Evolutionary conservation across 64 coral and sea anemone species (phyloP), one percentile per base, ranked within the genome.

Genomic region (Montipora efflorescens): DNA sequence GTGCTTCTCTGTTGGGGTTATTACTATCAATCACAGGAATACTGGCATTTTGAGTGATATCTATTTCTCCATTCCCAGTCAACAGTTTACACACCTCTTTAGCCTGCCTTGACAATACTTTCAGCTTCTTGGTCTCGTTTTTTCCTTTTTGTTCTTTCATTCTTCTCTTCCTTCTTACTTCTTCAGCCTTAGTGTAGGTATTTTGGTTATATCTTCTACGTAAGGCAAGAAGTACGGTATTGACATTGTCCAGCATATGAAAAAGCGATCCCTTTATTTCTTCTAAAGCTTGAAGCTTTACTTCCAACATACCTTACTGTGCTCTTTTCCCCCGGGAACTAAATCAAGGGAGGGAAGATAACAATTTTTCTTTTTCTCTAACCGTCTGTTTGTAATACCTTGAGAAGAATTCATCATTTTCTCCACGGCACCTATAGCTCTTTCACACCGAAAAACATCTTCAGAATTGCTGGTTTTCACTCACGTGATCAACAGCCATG

Each of bases 391-490:
- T 71, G 14, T 23, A 71, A 71, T 71, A 89, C 10, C 74, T 89
- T 78, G 46, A 74, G 47, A 89, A 36, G 87, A 76, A 58, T 89
- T 89, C 75, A n/a, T 89, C 87, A 78, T 89, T 59, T 48, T 55
- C 72, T 89, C 87, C 87, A 89, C 78, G 74, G 74, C 71, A 78
- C 15, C 75, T 78, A 77, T 3, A 47, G 87, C 87, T 89, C 87
- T 48, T 89, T 89, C 71, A 76, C 74, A 49, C 48, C 48, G 51
- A 58, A 18, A 53, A 21, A 81, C 79, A 81, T 55, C 79, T 21
- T 81, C 48, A 53, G 79, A 55, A 81, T 25, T 81, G 55, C 22
- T n/a, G n/a, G n/a, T n/a, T n/a, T n/a, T n/a, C n/a, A n/a, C n/a
- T n/a, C n/a, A n/a, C n/a, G n/a, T n/a, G n/a, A n/a, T n/a, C n/a